Evolutionary conservation across 2,888 invertebrate genomes (phyloP), one percentile per base, ranked within the genome.

Genomic region (Pyrocoelia pectoralis): DNA sequence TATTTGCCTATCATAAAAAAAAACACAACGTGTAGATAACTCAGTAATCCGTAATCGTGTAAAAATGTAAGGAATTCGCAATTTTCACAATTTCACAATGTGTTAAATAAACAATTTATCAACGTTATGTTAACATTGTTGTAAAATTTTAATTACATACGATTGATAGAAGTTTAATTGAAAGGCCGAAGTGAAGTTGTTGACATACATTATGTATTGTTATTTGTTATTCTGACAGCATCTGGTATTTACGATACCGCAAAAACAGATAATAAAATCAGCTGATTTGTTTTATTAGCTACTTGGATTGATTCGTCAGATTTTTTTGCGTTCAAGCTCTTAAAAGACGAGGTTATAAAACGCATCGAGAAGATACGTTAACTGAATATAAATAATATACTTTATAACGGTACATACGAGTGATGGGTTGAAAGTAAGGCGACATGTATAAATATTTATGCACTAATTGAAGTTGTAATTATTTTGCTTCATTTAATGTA

Each of bases 301-400:
- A 14, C 53, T 59, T 49, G 53, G 61, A 61, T 61, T 61, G 61
- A 61, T 61, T 56, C 61, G 56, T 61, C 61, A 61, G 54, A 54
- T 17, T 46, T 41, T 46, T 46, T 46, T 46, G 46, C 46, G 46
- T 46, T 17, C 17, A 46, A 46, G 17, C n/a, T 18, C 15, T 46
- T 6, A 24, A n/a, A n/a, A 17, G 17, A 15, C 8, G 46, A 46
- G 46, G 46, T 46, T 46, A 46, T 46, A 46, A 46, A 46, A 15
- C 8, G 46, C 46, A 46, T 13, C 24, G 6, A 46, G 15, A 12
- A 46, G 4, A 46, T 5, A 46, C 46, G 46, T 46, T 46, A 15
- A 46, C 17, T 46, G 46, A 46, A 46, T 46, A 18, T 18, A 15
- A n/a, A n/a, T n/a, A 46, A 46, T 43, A 15, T 18, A 2, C 33